These are phyloP conservation scores for Platygyra sinensis DNA, from an alignment of 64 coral and sea anemone species.

Conservation along the genomic window DNA sequence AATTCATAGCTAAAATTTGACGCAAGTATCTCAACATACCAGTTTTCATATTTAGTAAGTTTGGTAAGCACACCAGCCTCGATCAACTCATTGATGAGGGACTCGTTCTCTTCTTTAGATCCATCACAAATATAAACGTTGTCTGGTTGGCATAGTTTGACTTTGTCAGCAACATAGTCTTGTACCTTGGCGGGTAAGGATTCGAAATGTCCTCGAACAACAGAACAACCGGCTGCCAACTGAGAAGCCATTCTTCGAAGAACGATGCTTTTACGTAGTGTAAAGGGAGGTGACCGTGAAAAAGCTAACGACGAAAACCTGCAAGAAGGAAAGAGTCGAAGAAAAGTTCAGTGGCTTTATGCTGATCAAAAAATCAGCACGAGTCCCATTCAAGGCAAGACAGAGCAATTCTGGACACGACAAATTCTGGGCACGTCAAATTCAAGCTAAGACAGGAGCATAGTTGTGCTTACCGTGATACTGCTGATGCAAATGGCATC, in stretches of 20 bases:
- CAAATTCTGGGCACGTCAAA: too few relatives aligned
- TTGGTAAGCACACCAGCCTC: constrained; percentile 40
- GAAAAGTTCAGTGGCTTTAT: background rate
- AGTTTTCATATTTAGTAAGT: constrained; percentile 83
- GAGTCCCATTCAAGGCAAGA: background rate
- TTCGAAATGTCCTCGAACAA: constrained; percentile 59
- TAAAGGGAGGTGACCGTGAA: constrained; percentile 7
- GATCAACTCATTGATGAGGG: constrained; percentile 60
- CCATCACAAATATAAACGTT: constrained; percentile 92
- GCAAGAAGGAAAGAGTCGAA: background rate
- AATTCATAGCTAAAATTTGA: background rate
- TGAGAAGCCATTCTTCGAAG: constrained; percentile 63
- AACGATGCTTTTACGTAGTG: constrained; percentile 37
- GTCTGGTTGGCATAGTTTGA: constrained; percentile 57
- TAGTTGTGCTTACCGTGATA: constrained; percentile 67
- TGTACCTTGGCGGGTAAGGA: constrained; percentile 65
- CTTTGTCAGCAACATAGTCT: constrained; percentile 67
- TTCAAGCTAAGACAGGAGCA: too few relatives aligned
- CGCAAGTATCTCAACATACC: constrained; percentile 50
- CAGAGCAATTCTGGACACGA: too few relatives aligned
- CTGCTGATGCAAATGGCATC: constrained; percentile 87
- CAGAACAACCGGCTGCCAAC: constrained; percentile 56
- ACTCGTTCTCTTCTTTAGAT: constrained; percentile 79
- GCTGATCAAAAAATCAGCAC: background rate
- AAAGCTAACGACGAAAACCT: constrained; percentile 24